A percentile compares a stretch with the other conserved stretches of the same genome.
Evolutionary conservation across 2,113 vertebrate genomes (phyloP).

Genomic region (Pangasianodon hypophthalmus): DNA sequence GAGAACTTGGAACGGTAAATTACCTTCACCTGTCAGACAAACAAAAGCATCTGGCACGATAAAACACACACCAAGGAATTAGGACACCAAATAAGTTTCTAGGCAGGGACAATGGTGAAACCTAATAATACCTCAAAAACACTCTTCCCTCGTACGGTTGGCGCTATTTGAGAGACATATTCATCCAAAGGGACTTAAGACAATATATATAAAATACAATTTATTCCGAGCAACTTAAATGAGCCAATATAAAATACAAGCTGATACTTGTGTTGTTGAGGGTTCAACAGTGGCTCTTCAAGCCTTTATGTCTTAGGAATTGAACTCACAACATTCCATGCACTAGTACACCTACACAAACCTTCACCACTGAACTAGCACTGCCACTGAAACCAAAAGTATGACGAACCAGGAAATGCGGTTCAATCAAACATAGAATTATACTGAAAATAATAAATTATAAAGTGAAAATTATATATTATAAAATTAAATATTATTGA

Average conservation of each 20-base stretch:
- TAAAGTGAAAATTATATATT: not conserved
- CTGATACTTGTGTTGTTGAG: not conserved
- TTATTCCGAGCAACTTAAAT: not conserved
- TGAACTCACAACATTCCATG: not conserved
- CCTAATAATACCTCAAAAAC: not conserved
- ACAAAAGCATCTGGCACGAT: constrained; percentile 16
- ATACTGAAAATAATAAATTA: not conserved
- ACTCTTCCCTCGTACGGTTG: not conserved
- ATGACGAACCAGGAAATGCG: not conserved
- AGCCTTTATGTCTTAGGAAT: not conserved
- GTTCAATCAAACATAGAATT: not conserved
- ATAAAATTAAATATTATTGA: too few relatives aligned
- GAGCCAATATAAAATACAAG: not conserved
- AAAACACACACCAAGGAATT: constrained; percentile 43
- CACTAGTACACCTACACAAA: too few relatives aligned
- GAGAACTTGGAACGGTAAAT: not conserved
- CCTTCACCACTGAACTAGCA: too few relatives aligned
- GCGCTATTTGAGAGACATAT: not conserved
- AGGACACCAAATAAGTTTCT: not conserved
- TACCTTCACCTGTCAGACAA: not conserved
- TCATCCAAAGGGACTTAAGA: not conserved
- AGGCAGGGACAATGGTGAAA: not conserved
- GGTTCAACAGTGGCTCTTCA: not conserved
- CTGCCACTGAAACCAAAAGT: not conserved
- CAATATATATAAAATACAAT: not conserved